These are phyloP conservation scores for Brenthis hecate DNA, from an alignment of 2,888 invertebrate species.

Conservation along the genomic window DNA sequence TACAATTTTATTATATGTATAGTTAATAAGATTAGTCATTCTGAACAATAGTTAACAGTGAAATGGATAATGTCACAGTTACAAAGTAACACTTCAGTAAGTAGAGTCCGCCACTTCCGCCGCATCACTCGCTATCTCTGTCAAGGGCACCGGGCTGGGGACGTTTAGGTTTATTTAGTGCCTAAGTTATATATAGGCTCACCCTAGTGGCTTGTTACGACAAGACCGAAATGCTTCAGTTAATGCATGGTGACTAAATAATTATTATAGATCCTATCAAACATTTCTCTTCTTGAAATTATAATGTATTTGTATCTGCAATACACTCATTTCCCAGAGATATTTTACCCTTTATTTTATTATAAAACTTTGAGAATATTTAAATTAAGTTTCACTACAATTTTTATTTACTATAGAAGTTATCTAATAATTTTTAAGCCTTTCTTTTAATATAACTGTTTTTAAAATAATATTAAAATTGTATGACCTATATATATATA, in stretches of 20 bases:
- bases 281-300: background rate
- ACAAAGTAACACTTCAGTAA: conserved; percentile 17
- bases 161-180: conserved; percentile 14
- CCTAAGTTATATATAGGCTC: conserved; percentile 13
- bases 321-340: too few species aligned
- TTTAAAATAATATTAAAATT: too few species aligned
- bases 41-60: conserved; percentile 17
- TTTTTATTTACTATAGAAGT: too few species aligned
- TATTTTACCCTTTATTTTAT: too few species aligned
- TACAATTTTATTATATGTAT: too few species aligned
- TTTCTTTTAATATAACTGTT: too few species aligned
- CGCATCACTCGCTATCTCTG: conserved; percentile 34
- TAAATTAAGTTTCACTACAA: too few species aligned
- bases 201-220: background rate
- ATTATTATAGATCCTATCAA: background rate
- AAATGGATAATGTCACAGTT: conserved; percentile 5
- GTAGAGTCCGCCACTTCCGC: conserved; percentile 28
- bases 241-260: background rate
- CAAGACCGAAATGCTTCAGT: background rate
- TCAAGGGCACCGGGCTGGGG: conserved; percentile 29
- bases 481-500: too few species aligned
- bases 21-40: conserved; percentile 8
- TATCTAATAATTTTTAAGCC: too few species aligned
- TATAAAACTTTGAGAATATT: too few species aligned
- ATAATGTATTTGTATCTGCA: too few species aligned